phyloP scores from a whole-genome alignment of 2,113 vertebrate species.

The Oophaga pumilio region DNA sequence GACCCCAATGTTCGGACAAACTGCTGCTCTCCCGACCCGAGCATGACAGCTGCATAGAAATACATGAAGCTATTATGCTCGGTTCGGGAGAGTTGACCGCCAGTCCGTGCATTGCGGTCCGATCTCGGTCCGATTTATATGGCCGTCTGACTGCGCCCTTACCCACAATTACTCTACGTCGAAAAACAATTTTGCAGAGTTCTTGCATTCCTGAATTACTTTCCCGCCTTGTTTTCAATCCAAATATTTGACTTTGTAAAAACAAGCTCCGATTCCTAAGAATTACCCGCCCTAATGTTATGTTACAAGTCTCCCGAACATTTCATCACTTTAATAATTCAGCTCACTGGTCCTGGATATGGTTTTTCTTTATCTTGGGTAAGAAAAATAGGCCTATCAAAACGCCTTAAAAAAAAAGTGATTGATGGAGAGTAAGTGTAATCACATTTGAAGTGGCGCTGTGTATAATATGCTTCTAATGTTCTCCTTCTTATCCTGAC shows the following conservation, averaged over 20 bases:
- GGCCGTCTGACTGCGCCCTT: too few relatives aligned
- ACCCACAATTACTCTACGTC: neutral
- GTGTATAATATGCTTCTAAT: conserved; percentile 69
- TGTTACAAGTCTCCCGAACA: neutral
- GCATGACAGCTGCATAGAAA: too few relatives aligned
- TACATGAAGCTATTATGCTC: too few relatives aligned
- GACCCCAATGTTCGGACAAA: too few relatives aligned
- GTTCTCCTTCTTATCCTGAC: conserved; percentile 72
- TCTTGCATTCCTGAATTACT: neutral
- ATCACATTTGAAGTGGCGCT: conserved; percentile 77
- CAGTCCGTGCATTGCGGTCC: too few relatives aligned
- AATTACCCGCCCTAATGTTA: neutral
- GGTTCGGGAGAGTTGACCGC: too few relatives aligned
- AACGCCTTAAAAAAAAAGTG: conserved; percentile 69
- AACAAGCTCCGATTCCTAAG: neutral
- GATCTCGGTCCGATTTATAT: too few relatives aligned
- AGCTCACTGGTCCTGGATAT: neutral
- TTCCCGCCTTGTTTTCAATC: neutral
- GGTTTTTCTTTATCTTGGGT: conserved; percentile 59
- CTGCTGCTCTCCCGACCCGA: too few relatives aligned
- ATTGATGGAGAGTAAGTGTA: conserved; percentile 77
- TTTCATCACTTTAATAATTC: conserved; percentile 32
- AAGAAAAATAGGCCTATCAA: conserved; percentile 74
- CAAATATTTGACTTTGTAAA: neutral
- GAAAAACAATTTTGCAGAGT: neutral